Base-by-base conservation (phyloP, 2,797 vertebrate genomes). In the Sorex maritimensis region DNA sequence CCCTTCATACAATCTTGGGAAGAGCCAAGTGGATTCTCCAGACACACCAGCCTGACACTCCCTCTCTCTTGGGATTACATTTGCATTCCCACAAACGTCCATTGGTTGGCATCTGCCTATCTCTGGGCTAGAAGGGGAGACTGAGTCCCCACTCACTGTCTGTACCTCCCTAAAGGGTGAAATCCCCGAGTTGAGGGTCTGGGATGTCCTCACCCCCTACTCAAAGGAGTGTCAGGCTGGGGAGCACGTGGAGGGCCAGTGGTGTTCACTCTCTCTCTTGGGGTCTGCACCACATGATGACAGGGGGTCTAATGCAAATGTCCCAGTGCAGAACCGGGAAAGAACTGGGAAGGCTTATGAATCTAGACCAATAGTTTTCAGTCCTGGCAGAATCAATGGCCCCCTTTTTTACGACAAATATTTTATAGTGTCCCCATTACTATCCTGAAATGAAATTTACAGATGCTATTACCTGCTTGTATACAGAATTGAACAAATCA, bases 371-470 rank as follows among this genome's bases (percentile, higher is more conserved):
- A 4, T 30, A 19, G n/a, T 78, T 92, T 89, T 68, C 46, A 79
- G 41, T 26, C 15, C 17, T 86, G n/a, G 78, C 58, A 68, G 72
- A 90, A 78, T 34, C 19, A 46, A 41, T 12, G 38, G 15, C 11
- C 26, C 17, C 8, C 3, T 34, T 81, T 52, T 84, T 41, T 72
- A 49, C n/a, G 89, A 69, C 21, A 75, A 1, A 10, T 41, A 65
- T 77, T 95, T 86, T 74, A 1, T 83, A 73, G 26, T 91, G 34
- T 9, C 49, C 30, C 6, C 0, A 0, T 94, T 86, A 61, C 88
- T 91, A 87, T 63, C 34, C 55, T 91, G 82, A 84, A 92, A 83
- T 79, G 26, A 89, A 91, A 91, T 89, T 81, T 93, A 63, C 19
- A 74, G 73, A 86, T 65, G 34, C 5, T 77, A 7, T 92, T 91